Evolutionary conservation across 2,888 invertebrate genomes (phyloP).

Genomic region (Fragum fragum): DNA sequence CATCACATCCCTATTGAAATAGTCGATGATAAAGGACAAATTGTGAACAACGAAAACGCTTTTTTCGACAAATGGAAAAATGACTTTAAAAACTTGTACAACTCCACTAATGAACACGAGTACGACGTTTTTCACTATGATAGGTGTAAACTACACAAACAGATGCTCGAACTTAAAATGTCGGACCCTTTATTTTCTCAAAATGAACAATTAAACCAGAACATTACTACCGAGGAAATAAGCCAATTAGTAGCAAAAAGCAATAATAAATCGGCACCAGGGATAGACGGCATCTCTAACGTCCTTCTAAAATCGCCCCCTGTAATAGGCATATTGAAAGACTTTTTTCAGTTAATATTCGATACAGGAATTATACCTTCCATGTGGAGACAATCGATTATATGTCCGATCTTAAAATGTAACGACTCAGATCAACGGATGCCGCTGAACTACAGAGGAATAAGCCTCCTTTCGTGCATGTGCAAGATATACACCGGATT

Average conservation of each 20-base stretch:
- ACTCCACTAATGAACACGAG: conserved; percentile 4
- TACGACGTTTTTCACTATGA: conserved; percentile 33
- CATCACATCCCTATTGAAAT: conserved; percentile 35
- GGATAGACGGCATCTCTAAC: conserved; percentile 33
- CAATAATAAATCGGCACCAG: conserved; percentile 20
- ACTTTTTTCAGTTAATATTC: conserved; percentile 46
- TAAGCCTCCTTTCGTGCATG: conserved; percentile 42
- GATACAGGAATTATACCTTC: conserved; percentile 36
- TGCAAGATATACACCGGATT: conserved; percentile 53
- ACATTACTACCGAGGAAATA: conserved; percentile 38
- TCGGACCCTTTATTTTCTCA: conserved; percentile 20
- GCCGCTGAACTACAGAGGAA: conserved; percentile 29
- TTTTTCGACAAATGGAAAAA: conserved; percentile 44
- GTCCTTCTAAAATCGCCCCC: conserved; percentile 26
- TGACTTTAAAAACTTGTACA: conserved; percentile 45
- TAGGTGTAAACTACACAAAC: conserved; percentile 42
- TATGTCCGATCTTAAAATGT: conserved; percentile 29
- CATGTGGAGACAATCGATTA: conserved; percentile 35
- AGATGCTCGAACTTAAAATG: conserved; percentile 35
- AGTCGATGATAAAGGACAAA: conserved; percentile 14
- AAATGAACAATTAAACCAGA: conserved; percentile 30
- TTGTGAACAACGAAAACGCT: background rate
- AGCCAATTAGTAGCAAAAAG: conserved; percentile 6
- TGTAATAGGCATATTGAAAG: conserved; percentile 18
- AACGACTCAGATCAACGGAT: conserved; percentile 8